phyloP scores from a whole-genome alignment of 2,888 invertebrate genomes.

The Xylocampa areola region DNA sequence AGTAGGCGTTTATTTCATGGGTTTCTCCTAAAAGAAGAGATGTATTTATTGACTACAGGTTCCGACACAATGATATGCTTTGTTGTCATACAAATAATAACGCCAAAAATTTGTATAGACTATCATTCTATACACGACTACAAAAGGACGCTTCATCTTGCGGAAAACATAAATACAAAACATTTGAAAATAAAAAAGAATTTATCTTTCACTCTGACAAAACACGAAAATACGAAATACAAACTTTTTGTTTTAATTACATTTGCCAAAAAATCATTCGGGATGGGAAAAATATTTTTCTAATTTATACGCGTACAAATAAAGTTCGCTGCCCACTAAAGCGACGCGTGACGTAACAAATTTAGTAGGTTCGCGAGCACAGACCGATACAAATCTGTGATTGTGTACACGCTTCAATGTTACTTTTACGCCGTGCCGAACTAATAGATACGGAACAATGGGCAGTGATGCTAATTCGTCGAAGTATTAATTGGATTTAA shows the following conservation, averaged over 20 bases:
- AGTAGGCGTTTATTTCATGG: conserved; percentile 22
- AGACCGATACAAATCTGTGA: conserved; percentile 44
- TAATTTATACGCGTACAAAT: conserved; percentile 31
- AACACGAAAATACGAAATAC: conserved; percentile 18
- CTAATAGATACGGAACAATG: conserved; percentile 32
- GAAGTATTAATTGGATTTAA: conserved; percentile 52
- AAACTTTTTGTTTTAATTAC: conserved; percentile 26
- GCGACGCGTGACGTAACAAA: conserved; percentile 22
- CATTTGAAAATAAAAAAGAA: conserved; percentile 44
- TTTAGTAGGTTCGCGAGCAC: conserved; percentile 31
- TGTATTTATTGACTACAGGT: conserved; percentile 58
- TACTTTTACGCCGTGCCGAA: conserved; percentile 37
- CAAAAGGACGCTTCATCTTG: conserved; percentile 69
- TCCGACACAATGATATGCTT: conserved; percentile 73
- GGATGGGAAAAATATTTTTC: conserved; percentile 6
- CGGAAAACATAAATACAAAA: conserved; percentile 64
- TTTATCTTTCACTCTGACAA: conserved; percentile 23
- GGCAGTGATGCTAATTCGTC: conserved; percentile 36
- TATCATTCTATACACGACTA: conserved; percentile 67
- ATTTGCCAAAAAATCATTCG: conserved; percentile 15
- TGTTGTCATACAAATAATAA: conserved; percentile 79
- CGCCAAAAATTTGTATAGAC: conserved; percentile 73
- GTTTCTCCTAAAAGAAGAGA: conserved; percentile 31
- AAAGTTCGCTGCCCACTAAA: conserved; percentile 35
- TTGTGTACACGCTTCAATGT: conserved; percentile 29